phyloP scores from a whole-genome alignment of 2,113 vertebrate genomes.

The Cephalopterus ornatus region DNA sequence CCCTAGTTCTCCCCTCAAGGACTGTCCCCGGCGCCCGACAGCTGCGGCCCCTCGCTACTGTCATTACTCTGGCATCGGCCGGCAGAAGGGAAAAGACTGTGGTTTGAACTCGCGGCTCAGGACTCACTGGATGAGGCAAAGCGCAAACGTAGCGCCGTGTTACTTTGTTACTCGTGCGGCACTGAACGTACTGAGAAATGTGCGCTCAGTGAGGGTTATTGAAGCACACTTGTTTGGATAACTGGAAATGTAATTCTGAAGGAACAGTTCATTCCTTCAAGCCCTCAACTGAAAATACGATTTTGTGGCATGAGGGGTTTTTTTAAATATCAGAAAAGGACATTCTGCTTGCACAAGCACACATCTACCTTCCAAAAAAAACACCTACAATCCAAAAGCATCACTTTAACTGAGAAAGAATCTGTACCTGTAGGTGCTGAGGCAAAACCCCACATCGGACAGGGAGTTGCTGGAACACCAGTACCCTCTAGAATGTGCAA shows the following conservation, averaged over 20 bases:
- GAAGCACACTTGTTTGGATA: neutral
- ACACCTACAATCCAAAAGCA: neutral
- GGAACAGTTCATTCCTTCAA: neutral
- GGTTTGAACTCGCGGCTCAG: rapidly evolving
- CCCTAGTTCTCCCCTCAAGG: too few relatives aligned
- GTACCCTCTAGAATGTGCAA: rapidly evolving
- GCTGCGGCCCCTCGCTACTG: rapidly evolving
- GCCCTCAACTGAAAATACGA: neutral
- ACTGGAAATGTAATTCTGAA: neutral
- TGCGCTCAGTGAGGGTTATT: rapidly evolving
- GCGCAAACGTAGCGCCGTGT: neutral
- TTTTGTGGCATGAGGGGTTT: neutral
- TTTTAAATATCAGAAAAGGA: neutral
- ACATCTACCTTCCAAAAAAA: neutral
- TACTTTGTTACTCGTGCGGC: neutral
- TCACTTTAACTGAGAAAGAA: neutral
- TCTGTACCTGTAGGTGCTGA: neutral
- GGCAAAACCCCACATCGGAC: neutral
- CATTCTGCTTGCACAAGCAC: neutral
- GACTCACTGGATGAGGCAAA: rapidly evolving
- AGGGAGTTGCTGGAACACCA: neutral
- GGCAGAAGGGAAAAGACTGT: rapidly evolving
- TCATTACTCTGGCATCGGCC: rapidly evolving
- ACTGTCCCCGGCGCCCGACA: neutral
- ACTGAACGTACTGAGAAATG: neutral